A percentile compares a stretch with the other conserved stretches of the same genome.
Conservation (phyloP, 2,113 vertebrate species). For the Thamnophis sirtalis region DNA sequence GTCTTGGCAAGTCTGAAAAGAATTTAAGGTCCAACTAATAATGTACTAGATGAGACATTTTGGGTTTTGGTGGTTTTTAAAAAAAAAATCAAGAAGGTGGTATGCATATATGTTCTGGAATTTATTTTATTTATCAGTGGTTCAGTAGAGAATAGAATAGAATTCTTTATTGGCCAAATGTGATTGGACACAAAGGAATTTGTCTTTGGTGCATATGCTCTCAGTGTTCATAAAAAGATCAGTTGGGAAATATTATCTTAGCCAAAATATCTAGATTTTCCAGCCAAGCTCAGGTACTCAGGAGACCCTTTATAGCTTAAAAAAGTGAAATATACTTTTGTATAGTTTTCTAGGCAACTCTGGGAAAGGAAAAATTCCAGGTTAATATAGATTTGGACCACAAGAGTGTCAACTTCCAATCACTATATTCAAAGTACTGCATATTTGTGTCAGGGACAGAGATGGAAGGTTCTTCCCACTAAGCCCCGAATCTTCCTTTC, state of each 20-base stretch:
- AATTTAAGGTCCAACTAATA: not conserved
- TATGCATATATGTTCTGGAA: not conserved
- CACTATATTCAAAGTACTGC: not conserved
- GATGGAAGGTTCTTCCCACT: not conserved
- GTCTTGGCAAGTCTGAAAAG: not conserved
- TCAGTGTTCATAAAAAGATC: not conserved
- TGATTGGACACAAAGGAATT: too few relatives aligned
- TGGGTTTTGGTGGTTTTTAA: not conserved
- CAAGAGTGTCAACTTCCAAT: not conserved
- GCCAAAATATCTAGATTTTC: not conserved
- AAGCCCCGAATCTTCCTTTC: not conserved
- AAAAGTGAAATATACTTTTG: not conserved
- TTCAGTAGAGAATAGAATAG: too few relatives aligned
- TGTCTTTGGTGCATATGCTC: too few relatives aligned
- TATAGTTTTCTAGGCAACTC: not conserved
- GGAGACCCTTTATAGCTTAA: not conserved
- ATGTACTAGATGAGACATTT: not conserved
- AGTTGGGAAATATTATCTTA: not conserved
- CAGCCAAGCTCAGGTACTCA: not conserved
- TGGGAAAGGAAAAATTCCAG: not conserved
- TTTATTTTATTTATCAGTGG: not conserved
- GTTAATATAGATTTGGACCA: not conserved
- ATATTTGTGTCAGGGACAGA: not conserved
- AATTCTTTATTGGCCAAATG: too few relatives aligned
- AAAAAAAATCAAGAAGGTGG: not conserved